Percentiles rank a stretch among this genome's conserved stretches.
These are phyloP conservation scores for Momotus momota DNA, from an alignment of 2,797 vertebrate species.

Conservation along the genomic window DNA sequence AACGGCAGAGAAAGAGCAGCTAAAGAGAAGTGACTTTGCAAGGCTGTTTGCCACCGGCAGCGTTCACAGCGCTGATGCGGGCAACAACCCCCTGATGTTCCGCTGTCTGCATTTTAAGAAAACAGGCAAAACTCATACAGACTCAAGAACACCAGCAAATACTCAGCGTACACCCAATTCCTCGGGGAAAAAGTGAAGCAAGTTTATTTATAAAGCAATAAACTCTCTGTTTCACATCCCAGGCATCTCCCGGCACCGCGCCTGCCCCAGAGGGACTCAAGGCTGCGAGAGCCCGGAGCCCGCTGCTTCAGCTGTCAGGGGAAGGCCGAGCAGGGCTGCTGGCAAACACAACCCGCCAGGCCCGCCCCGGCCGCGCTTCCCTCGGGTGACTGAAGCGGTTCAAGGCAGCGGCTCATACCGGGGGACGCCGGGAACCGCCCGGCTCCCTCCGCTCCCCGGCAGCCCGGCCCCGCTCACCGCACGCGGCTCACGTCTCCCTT, in stretches of 20 bases:
- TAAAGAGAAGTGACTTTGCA: not conserved
- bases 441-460: not conserved
- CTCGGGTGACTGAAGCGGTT: not conserved
- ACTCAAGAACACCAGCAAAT: fast-evolving
- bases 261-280: fast-evolving
- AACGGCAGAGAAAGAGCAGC: fast-evolving
- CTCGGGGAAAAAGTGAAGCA: fast-evolving
- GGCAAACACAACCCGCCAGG: not conserved
- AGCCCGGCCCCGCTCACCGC: constrained; percentile 80
- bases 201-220: not conserved
- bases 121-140: not conserved
- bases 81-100: fast-evolving
- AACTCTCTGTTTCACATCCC: not conserved
- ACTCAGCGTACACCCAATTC: fast-evolving
- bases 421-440: not conserved
- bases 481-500: constrained; percentile 94
- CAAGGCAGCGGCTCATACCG: not conserved
- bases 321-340: too few species aligned
- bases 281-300: not conserved
- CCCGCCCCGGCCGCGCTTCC: too few species aligned
- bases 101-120: not conserved
- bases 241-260: fast-evolving
- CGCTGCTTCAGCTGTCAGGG: too few species aligned
- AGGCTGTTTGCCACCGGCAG: not conserved
- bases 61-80: fast-evolving